phyloP scores from a whole-genome alignment of 2,113 vertebrate species.

The Callopanchax toddi region DNA sequence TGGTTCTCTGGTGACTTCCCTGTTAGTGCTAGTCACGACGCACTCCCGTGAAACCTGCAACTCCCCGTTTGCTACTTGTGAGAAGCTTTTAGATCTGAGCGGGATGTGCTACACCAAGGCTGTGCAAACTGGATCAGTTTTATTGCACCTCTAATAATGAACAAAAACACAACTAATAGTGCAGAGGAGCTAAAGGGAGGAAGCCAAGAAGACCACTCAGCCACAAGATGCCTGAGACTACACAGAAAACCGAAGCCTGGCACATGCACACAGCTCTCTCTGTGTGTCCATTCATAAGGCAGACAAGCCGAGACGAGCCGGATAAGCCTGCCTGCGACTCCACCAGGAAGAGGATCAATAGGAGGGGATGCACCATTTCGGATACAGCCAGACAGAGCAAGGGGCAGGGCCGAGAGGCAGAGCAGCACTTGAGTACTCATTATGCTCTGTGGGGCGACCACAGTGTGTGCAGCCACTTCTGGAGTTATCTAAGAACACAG shows the following conservation, averaged over 20 bases:
- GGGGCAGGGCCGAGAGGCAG: slow-evolving; percentile 66
- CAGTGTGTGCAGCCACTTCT: slow-evolving; percentile 52
- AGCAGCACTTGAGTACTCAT: slow-evolving; percentile 69
- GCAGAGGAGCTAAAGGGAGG: slow-evolving; percentile 43
- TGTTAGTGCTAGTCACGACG: slow-evolving; percentile 64
- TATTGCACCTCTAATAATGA: slow-evolving; percentile 55
- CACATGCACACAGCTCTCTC: slow-evolving; percentile 69
- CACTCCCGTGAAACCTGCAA: slow-evolving; percentile 39
- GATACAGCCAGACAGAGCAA: slow-evolving; percentile 69
- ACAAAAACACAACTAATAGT: slow-evolving; percentile 6
- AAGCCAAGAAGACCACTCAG: slow-evolving; percentile 73
- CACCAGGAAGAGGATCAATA: slow-evolving; percentile 77
- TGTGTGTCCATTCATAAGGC: slow-evolving; percentile 73
- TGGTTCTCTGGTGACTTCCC: slow-evolving; percentile 53
- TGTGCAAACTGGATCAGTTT: slow-evolving; percentile 34
- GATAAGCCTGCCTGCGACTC: slow-evolving; percentile 70
- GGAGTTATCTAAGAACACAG: slow-evolving; percentile 42
- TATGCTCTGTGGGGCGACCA: slow-evolving; percentile 61
- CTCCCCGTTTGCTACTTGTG: slow-evolving; percentile 6
- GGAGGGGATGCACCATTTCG: slow-evolving; percentile 76
- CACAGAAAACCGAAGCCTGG: slow-evolving; percentile 66
- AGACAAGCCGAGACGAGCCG: slow-evolving; percentile 71
- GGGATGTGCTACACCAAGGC: slow-evolving; percentile 20
- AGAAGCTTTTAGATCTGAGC: slow-evolving; percentile 27
- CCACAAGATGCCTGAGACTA: slow-evolving; percentile 71